These are phyloP conservation scores for Halcyon chelicuti DNA, from an alignment of 2,797 vertebrate genomes.

Conservation along the genomic window DNA sequence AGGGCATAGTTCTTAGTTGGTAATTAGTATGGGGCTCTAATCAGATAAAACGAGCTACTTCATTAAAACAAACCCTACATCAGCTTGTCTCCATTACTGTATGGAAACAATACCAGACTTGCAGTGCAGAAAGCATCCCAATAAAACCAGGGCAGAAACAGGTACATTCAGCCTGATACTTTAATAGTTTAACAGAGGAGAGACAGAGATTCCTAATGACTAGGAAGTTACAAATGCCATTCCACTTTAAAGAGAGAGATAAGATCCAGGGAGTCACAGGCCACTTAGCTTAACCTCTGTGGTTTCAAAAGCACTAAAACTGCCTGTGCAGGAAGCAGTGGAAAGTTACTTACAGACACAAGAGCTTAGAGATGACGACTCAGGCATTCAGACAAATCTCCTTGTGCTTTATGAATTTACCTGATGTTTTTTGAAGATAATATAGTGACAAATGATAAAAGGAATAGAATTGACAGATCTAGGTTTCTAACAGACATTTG, in stretches of 20 bases:
- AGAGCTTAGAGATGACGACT: conserved; percentile 33
- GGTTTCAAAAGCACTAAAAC: conserved; percentile 53
- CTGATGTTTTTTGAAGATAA: conserved; percentile 68
- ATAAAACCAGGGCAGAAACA: conserved; percentile 16
- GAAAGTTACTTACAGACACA: conserved; percentile 49
- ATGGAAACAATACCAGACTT: neutral
- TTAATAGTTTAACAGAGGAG: conserved; percentile 13
- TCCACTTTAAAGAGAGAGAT: conserved; percentile 65
- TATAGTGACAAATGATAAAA: conserved; percentile 58
- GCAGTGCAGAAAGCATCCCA: conserved; percentile 1
- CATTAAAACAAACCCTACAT: neutral
- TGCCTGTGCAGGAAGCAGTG: conserved; percentile 38
- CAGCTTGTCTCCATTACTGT: neutral
- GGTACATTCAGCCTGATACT: conserved; percentile 10
- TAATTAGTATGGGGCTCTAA: neutral
- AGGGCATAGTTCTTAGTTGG: neutral
- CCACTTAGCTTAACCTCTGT: conserved; percentile 63
- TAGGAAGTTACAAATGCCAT: conserved; percentile 60
- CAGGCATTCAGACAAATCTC: conserved; percentile 54
- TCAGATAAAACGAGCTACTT: neutral
- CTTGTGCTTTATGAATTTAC: conserved; percentile 53
- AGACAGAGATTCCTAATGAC: conserved; percentile 51
- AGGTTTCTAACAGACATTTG: conserved; percentile 44
- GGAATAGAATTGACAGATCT: conserved; percentile 35
- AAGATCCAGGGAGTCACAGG: conserved; percentile 44